Evolutionary conservation across 2,888 invertebrate genomes (phyloP), one percentile per base, ranked within the genome.

Genomic region (Lycocerus yunnanus): DNA sequence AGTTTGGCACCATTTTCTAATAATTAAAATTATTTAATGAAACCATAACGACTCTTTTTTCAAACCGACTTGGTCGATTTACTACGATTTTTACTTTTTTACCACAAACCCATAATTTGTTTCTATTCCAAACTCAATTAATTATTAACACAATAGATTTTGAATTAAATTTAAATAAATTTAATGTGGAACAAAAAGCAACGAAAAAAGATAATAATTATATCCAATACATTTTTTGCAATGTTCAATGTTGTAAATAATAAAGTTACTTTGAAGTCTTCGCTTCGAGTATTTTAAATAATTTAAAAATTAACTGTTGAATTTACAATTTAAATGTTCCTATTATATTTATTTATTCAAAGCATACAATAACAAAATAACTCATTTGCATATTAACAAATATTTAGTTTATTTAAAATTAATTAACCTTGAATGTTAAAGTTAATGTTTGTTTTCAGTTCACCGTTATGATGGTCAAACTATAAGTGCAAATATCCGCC

Each of bases 341-440:
- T 67, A 58, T 66, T 16, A 43, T 18, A 27, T 13, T 27, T 67
- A 67, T 67, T 11, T 67, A 15, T 67, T 67, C 43, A 43, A 16
- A 16, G 16, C 58, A 13, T 67, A 43, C 43, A 58, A 67, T 58
- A 67, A 67, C 67, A 67, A 58, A 43, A 67, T 43, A 67, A 15
- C 43, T 67, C 14, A 67, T 43, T 67, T 27, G 13, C 67, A 16
- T 58, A 67, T 43, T 43, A 58, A 58, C 58, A 43, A 67, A 67
- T 67, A 67, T 69, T 43, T 43, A 43, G 69, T 69, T 69, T 69
- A 61, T 69, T 69, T 58, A 21, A 59, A 69, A 60, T 69, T 60
- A 69, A 69, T 24, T 21, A 69, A 69, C 69, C 69, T 69, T 69
- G 69, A 61, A 69, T 69, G 61, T 61, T 24, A n/a, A 69, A 63